Evolutionary conservation across 2,888 invertebrate species (phyloP).

Genomic region (Ommatoiulus sabulosus): DNA sequence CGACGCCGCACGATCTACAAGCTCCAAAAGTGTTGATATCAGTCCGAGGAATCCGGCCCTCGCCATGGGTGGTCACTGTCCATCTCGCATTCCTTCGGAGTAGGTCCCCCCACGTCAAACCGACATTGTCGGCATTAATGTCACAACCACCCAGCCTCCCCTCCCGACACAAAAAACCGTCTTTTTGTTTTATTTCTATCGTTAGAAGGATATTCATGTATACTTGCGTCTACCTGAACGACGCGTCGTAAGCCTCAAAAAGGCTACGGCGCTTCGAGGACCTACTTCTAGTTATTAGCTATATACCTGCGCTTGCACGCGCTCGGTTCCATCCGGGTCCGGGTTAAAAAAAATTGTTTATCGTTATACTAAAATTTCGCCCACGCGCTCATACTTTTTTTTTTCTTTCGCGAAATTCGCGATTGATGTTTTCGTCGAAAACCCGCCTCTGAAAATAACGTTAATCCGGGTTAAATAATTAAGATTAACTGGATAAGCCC

Average conservation of each 20-base stretch:
- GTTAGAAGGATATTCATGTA: not conserved
- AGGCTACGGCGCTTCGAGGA: not conserved
- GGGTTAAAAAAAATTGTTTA: not conserved
- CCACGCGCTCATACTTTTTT: not conserved
- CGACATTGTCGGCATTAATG: constrained; percentile 27
- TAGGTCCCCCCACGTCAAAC: constrained; percentile 5
- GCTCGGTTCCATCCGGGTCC: not conserved
- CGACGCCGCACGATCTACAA: constrained; percentile 42
- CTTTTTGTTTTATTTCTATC: not conserved
- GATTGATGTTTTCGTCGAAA: not conserved
- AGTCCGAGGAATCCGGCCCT: constrained; percentile 49
- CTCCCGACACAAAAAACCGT: not conserved
- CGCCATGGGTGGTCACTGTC: constrained; percentile 53
- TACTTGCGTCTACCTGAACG: no score
- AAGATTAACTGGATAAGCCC: no score
- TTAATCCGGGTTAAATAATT: constrained; percentile 4
- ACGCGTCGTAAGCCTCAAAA: not conserved
- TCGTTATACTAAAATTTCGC: not conserved
- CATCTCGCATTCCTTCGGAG: constrained; percentile 6
- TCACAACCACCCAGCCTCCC: not conserved
- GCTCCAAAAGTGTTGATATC: constrained; percentile 52
- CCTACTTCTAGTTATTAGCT: not conserved
- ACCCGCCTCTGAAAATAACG: not conserved
- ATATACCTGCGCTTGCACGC: not conserved
- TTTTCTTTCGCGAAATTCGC: not conserved